Evolutionary conservation across 2,888 invertebrate species (phyloP).

Genomic region (Hyposoter dolosus): DNA sequence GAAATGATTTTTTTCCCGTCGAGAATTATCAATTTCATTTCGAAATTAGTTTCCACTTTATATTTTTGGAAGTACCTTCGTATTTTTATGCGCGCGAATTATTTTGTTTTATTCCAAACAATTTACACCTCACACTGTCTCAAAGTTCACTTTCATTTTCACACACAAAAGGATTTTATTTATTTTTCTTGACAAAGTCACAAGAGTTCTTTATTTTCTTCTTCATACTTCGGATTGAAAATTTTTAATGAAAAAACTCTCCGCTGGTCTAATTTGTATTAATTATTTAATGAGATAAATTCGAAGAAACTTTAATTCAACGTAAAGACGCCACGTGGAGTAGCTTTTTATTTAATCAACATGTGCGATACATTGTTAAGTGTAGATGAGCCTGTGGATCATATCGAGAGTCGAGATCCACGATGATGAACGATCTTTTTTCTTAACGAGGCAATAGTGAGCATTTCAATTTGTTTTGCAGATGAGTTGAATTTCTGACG

Average conservation of each 20-base stretch:
- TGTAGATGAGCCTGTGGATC: background rate
- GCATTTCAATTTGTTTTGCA: conserved; percentile 13
- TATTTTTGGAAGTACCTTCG: background rate
- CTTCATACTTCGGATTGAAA: background rate
- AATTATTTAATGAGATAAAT: background rate
- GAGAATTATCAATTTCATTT: background rate
- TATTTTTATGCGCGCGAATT: background rate
- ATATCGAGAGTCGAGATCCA: background rate
- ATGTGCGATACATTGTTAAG: background rate
- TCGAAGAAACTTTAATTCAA: background rate
- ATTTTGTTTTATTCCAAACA: background rate
- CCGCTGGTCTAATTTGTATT: background rate
- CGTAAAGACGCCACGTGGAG: background rate
- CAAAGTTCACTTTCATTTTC: background rate
- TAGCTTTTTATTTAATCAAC: background rate
- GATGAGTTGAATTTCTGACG: conserved; percentile 28
- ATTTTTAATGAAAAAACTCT: background rate
- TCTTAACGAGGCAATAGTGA: conserved; percentile 27
- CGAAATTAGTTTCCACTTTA: background rate
- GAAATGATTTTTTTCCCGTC: background rate
- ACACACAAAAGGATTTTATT: too few relatives aligned
- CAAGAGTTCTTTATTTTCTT: background rate
- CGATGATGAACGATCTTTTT: conserved; percentile 1
- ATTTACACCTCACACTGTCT: background rate
- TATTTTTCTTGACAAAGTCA: background rate